A percentile compares a stretch with the other conserved stretches of the same genome.
phyloP scores from a whole-genome alignment of 2,113 vertebrate genomes.

The Scomber japonicus region DNA sequence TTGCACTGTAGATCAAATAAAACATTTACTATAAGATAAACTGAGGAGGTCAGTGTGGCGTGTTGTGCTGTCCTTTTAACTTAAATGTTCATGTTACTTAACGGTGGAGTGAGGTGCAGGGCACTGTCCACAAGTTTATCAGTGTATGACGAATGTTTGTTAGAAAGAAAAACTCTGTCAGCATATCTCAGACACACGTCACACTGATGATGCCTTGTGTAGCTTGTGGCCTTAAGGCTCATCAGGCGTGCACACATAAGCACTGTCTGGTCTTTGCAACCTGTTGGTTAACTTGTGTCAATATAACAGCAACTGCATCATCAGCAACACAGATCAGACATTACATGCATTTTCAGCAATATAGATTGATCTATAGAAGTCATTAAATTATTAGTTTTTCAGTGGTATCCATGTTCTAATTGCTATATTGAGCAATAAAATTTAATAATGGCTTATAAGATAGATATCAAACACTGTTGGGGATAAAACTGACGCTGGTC shows the following conservation, averaged over 20 bases:
- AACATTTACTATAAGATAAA: constrained; percentile 20
- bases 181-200: constrained; percentile 53
- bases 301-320: constrained; percentile 25
- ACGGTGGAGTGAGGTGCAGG: constrained; percentile 21
- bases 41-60: not conserved
- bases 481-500: constrained; percentile 6
- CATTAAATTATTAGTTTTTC: not conserved
- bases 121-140: constrained; percentile 28
- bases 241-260: constrained; percentile 49
- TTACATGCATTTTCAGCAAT: constrained; percentile 11
- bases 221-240: constrained; percentile 29
- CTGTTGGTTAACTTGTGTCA: constrained; percentile 17
- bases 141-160: constrained; percentile 43
- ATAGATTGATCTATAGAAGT: not conserved
- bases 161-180: constrained; percentile 59
- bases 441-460: not conserved
- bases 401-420: not conserved
- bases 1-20: constrained; percentile 85
- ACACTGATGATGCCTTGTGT: constrained; percentile 22
- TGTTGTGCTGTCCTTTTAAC: not conserved
- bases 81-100: constrained; percentile 1
- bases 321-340: constrained; percentile 8
- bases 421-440: not conserved
- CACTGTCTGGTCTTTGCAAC: constrained; percentile 49
- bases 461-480: not conserved